Conservation (phyloP, 2,113 vertebrate genomes). For the Passer domesticus region DNA sequence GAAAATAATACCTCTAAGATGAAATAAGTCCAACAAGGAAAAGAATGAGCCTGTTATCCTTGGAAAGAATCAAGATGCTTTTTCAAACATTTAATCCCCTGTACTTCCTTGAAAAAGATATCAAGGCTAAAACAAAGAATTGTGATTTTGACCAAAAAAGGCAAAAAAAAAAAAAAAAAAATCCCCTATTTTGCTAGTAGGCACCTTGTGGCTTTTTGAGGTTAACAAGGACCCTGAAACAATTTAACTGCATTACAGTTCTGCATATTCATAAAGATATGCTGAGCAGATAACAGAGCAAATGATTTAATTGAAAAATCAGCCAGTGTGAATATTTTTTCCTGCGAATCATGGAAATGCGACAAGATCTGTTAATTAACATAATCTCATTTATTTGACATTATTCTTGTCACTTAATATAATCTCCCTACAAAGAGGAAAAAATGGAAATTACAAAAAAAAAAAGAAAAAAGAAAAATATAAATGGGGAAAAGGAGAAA, state of each 20-base stretch:
- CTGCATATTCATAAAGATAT: constrained; percentile 62
- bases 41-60: constrained; percentile 13
- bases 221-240: constrained; percentile 42
- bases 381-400: constrained; percentile 61
- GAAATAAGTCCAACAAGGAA: background rate
- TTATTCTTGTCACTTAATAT: constrained; percentile 55
- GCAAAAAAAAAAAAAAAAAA: background rate
- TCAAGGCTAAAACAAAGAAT: constrained; percentile 11
- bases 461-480: background rate
- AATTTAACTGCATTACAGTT: constrained; percentile 14
- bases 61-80: constrained; percentile 16
- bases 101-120: background rate
- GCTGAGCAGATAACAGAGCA: constrained; percentile 45
- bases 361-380: constrained; percentile 67
- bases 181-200: background rate
- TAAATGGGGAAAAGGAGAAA: background rate
- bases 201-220: constrained; percentile 43
- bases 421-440: constrained; percentile 2
- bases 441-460: background rate
- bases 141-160: background rate
- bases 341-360: constrained; percentile 34
- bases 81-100: constrained; percentile 10
- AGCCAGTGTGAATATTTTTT: constrained; percentile 48
- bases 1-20: background rate
- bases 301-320: constrained; percentile 69